Percentiles rank a stretch among this genome's conserved stretches.
Conservation (phyloP, 1,140 invertebrate species). For the Rhopalosiphum padi region DNA sequence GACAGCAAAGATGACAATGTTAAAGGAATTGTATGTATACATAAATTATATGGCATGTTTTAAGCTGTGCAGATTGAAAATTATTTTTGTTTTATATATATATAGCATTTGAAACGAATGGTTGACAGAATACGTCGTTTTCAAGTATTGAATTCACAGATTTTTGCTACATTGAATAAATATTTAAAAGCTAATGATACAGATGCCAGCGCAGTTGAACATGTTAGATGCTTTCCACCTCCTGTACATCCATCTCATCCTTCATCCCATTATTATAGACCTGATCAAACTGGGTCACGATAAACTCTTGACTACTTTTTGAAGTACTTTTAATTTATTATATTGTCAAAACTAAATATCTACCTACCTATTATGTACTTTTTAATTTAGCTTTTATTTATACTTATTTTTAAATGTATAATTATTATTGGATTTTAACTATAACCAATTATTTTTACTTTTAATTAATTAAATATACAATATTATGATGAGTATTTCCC, state of each 20-base stretch:
- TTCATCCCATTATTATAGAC: slow-evolving; percentile 63
- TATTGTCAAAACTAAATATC: background rate
- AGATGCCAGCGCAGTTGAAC: slow-evolving; percentile 89
- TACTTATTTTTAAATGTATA: slow-evolving; percentile 6
- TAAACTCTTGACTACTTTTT: background rate
- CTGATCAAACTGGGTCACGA: slow-evolving; percentile 58
- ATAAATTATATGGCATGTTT: background rate
- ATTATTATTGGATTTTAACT: background rate
- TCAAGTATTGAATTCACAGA: slow-evolving; percentile 98
- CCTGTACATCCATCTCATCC: slow-evolving; percentile 81
- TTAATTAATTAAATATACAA: background rate
- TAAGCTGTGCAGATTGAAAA: background rate
- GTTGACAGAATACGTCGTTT: slow-evolving; percentile 96
- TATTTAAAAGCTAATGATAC: slow-evolving; percentile 85
- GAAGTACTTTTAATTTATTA: background rate
- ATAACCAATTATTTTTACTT: background rate
- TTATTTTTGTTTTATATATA: slow-evolving; percentile 67
- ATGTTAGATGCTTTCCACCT: slow-evolving; percentile 96
- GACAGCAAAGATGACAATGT: slow-evolving; percentile 96
- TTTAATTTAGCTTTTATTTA: slow-evolving; percentile 28
- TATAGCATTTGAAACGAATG: slow-evolving; percentile 93
- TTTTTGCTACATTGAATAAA: slow-evolving; percentile 96
- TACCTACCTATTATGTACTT: background rate
- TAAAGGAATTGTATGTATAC: slow-evolving; percentile 90
- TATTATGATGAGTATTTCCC: background rate